Conservation (phyloP, 1,140 invertebrate genomes). For the Brachionus koreanus region DNA sequence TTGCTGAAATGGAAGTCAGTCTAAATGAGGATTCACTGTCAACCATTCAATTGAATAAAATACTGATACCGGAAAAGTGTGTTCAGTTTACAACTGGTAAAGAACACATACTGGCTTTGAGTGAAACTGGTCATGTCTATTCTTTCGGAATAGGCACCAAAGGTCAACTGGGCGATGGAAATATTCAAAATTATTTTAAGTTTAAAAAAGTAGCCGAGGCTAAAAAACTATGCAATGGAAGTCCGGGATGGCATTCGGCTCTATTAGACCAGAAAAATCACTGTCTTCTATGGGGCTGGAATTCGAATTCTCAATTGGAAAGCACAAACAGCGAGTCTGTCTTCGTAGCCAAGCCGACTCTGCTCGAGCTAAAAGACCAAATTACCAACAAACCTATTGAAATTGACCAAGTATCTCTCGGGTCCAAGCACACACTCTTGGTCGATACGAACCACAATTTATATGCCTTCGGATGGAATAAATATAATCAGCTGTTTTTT, state of each 20-base stretch:
- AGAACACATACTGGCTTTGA: slow-evolving; percentile 78
- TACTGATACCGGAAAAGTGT: slow-evolving; percentile 35
- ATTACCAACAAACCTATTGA: background rate
- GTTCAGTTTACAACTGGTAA: slow-evolving; percentile 74
- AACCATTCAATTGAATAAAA: slow-evolving; percentile 6
- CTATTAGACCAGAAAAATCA: background rate
- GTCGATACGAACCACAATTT: background rate
- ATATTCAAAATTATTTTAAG: slow-evolving; percentile 17
- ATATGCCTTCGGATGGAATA: slow-evolving; percentile 18
- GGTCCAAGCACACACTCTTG: background rate
- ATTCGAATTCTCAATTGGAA: background rate
- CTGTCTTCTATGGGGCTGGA: slow-evolving; percentile 37
- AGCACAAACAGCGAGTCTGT: background rate
- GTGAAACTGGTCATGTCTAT: slow-evolving; percentile 73
- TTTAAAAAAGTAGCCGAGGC: background rate
- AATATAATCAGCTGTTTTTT: slow-evolving; percentile 9
- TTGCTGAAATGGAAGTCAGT: background rate
- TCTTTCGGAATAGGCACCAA: slow-evolving; percentile 88
- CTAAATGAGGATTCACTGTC: slow-evolving; percentile 16
- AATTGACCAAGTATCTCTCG: background rate
- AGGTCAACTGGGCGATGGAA: slow-evolving; percentile 68
- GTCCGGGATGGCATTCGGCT: slow-evolving; percentile 32
- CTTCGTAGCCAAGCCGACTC: background rate
- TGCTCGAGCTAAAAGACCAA: background rate
- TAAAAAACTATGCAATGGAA: background rate